phyloP scores from a whole-genome alignment of 2,113 vertebrate species.

The Furnarius figulus region DNA sequence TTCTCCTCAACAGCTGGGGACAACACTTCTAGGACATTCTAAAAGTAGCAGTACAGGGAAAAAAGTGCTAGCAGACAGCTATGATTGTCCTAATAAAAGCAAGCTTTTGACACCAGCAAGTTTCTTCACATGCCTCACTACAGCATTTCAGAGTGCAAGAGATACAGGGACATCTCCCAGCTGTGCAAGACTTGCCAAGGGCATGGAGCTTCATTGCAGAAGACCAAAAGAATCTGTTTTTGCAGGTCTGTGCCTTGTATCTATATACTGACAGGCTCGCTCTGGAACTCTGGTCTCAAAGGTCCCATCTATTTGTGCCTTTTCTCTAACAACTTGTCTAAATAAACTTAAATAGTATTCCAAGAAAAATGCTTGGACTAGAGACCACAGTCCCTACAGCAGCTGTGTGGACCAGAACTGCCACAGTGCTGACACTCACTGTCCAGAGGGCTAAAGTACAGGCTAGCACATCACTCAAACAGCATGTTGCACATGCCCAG shows the following conservation, averaged over 20 bases:
- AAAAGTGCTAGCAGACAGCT: neutral
- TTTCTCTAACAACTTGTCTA: neutral
- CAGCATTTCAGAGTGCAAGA: neutral
- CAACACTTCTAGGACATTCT: conserved; percentile 78
- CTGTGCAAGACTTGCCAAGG: neutral
- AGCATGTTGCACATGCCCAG: neutral
- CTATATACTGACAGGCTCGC: neutral
- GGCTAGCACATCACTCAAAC: neutral
- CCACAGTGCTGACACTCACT: neutral
- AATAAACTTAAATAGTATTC: neutral
- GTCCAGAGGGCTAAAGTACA: neutral
- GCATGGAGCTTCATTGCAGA: neutral
- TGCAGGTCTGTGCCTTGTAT: neutral
- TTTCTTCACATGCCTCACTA: neutral
- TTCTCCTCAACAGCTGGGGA: conserved; percentile 77
- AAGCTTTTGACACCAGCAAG: neutral
- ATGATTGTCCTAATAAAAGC: neutral
- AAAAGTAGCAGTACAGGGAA: neutral
- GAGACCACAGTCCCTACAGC: neutral
- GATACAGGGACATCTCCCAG: neutral
- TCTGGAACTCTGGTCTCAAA: neutral
- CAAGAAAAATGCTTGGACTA: neutral
- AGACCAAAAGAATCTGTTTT: neutral
- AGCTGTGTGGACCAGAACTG: neutral
- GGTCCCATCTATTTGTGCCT: neutral